Conservation (phyloP, 2,113 vertebrate species). For the Bungarus multicinctus region DNA sequence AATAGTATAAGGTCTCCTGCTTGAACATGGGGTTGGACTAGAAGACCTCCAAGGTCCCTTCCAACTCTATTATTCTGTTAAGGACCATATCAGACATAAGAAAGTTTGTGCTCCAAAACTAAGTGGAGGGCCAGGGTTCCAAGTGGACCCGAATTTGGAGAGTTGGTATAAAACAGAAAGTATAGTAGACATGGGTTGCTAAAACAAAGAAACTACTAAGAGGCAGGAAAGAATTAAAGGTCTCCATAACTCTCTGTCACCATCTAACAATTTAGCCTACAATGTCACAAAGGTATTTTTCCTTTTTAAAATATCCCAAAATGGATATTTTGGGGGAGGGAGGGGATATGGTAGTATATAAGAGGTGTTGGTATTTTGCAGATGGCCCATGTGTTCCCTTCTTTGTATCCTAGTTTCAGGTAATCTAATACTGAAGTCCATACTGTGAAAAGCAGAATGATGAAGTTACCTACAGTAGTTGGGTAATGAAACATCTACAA, state of each 20-base stretch:
- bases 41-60: too few relatives aligned
- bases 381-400: neutral
- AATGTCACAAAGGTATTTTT: neutral
- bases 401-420: neutral
- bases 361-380: neutral
- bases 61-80: too few relatives aligned
- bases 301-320: neutral
- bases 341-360: neutral
- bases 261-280: neutral
- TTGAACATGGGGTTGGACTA: too few relatives aligned
- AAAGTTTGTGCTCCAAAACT: neutral
- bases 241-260: neutral
- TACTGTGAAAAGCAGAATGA: neutral
- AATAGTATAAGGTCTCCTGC: too few relatives aligned
- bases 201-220: neutral
- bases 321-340: neutral
- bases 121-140: too few relatives aligned
- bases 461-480: neutral
- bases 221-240: neutral
- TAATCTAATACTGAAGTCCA: neutral
- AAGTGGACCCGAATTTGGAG: neutral
- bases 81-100: neutral
- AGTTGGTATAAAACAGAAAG: neutral
- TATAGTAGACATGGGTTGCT: neutral
- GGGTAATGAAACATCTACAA: neutral